phyloP scores from a whole-genome alignment of 1,140 invertebrate species.

The Diorhabda sublineata region DNA sequence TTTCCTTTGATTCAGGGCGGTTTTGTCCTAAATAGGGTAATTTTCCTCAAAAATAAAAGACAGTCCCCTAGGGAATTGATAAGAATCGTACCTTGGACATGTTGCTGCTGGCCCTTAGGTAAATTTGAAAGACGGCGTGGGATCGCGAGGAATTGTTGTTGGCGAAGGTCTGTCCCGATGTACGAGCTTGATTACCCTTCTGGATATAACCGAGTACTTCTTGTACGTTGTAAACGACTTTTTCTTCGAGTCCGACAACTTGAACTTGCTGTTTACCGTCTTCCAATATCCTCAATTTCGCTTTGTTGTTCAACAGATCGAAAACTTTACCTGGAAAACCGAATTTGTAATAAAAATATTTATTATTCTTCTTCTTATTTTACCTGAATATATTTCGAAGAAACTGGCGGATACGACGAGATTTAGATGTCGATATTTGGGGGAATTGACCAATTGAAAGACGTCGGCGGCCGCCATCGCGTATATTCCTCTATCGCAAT shows the following conservation, averaged over 20 bases:
- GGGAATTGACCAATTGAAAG: constrained; percentile 52
- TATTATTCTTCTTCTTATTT: background rate
- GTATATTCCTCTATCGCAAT: constrained; percentile 70
- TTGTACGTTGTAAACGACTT: constrained; percentile 66
- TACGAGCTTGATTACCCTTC: constrained; percentile 64
- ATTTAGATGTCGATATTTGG: constrained; percentile 58
- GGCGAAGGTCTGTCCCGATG: constrained; percentile 80
- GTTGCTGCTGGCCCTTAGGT: constrained; percentile 46
- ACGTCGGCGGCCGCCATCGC: constrained; percentile 59
- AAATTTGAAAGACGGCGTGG: constrained; percentile 86
- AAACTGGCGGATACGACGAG: constrained; percentile 74
- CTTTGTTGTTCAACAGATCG: constrained; percentile 92
- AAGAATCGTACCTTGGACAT: constrained; percentile 30
- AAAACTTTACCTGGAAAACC: constrained; percentile 67
- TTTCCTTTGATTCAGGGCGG: too few species aligned
- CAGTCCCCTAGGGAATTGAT: too few species aligned
- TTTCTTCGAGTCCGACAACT: constrained; percentile 77
- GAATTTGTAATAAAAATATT: background rate
- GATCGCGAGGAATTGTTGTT: constrained; percentile 83
- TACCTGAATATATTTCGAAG: constrained; percentile 85
- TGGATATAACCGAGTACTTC: constrained; percentile 77
- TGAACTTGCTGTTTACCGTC: constrained; percentile 78
- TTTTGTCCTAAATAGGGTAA: too few species aligned
- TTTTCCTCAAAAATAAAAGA: too few species aligned
- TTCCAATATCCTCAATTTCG: constrained; percentile 83